These are phyloP conservation scores for Xanthia togata DNA, from an alignment of 2,888 invertebrate genomes.

Conservation along the genomic window DNA sequence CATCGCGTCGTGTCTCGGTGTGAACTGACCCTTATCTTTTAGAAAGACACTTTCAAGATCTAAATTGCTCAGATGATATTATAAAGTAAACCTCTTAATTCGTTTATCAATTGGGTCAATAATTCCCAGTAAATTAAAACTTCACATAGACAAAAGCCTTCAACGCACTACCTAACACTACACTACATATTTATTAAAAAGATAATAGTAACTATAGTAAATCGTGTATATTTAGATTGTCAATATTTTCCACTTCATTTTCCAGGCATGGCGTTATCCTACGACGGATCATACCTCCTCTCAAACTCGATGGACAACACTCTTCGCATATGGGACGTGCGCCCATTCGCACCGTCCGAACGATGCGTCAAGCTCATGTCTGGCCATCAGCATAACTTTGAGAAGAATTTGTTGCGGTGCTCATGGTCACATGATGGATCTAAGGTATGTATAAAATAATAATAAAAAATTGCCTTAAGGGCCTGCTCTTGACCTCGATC, in stretches of 20 bases:
- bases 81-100: not conserved
- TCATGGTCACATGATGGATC: constrained; percentile 98
- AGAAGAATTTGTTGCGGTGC: constrained; percentile 98
- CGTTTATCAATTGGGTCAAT: not conserved
- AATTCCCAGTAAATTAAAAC: not conserved
- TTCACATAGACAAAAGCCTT: no score
- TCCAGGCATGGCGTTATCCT: constrained; percentile 93
- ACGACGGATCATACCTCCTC: constrained; percentile 96
- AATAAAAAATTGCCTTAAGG: not conserved
- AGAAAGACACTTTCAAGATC: not conserved
- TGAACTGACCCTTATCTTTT: not conserved
- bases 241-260: not conserved
- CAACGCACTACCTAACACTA: not conserved
- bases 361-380: constrained; percentile 97
- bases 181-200: not conserved
- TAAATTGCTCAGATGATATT: not conserved
- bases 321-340: constrained; percentile 98
- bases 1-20: no score
- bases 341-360: constrained; percentile 98
- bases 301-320: constrained; percentile 99
- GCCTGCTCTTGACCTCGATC: not conserved
- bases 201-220: not conserved
- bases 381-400: constrained; percentile 99
- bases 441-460: constrained; percentile 85
- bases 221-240: not conserved